These are phyloP conservation scores for Scrobipalpa atriplicella DNA, from an alignment of 2,888 invertebrate genomes.

Conservation along the genomic window DNA sequence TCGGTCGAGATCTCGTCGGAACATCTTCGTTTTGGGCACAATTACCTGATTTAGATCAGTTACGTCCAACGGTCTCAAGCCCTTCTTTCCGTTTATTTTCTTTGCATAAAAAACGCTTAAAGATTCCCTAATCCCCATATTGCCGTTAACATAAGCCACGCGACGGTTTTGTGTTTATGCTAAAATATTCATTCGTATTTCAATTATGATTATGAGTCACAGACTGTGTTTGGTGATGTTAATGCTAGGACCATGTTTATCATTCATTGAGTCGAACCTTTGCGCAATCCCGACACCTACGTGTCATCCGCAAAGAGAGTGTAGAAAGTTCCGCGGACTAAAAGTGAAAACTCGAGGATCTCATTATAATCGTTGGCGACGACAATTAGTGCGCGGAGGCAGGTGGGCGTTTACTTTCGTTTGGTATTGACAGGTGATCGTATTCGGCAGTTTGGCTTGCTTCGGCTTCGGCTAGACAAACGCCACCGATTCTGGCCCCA, in stretches of 20 bases:
- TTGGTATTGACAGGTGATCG: slow-evolving; percentile 62
- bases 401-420: slow-evolving; percentile 47
- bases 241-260: slow-evolving; percentile 3
- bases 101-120: background rate
- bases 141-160: slow-evolving; percentile 12
- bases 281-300: slow-evolving; percentile 49
- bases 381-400: slow-evolving; percentile 39
- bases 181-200: slow-evolving; percentile 20
- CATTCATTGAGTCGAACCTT: slow-evolving; percentile 32
- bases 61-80: background rate
- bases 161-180: slow-evolving; percentile 7
- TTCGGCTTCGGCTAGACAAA: slow-evolving; percentile 39
- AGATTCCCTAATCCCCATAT: background rate
- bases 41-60: slow-evolving; percentile 38
- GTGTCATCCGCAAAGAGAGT: slow-evolving; percentile 54
- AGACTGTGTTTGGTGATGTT: slow-evolving; percentile 13
- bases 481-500: slow-evolving; percentile 34
- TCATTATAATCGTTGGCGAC: slow-evolving; percentile 39
- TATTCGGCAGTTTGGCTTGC: slow-evolving; percentile 46
- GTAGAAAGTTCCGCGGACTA: slow-evolving; percentile 62
- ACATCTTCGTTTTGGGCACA: slow-evolving; percentile 47
- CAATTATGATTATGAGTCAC: slow-evolving; percentile 19
- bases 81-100: slow-evolving; percentile 7
- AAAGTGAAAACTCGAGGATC: slow-evolving; percentile 62
- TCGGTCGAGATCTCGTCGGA: slow-evolving; percentile 56